Evolutionary conservation across 2,113 vertebrate genomes (phyloP).

Genomic region (Macaca mulatta): DNA sequence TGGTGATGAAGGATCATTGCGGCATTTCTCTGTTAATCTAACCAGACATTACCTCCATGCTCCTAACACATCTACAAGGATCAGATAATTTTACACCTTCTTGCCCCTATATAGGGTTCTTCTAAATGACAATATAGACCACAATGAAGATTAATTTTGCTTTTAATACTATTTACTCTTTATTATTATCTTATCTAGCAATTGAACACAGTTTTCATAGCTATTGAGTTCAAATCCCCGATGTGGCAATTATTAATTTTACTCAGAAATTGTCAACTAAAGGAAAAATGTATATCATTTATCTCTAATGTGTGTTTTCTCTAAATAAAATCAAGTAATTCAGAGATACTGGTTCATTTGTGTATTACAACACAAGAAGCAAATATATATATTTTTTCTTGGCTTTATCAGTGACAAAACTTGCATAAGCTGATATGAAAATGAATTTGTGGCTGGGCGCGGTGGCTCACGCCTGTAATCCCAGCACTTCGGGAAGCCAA

Average conservation of each 20-base stretch:
- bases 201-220: neutral
- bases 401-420: neutral
- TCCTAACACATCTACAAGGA: neutral
- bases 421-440: neutral
- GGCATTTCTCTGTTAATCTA: neutral
- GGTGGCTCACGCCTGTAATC: too few relatives aligned
- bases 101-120: neutral
- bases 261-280: neutral
- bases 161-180: neutral
- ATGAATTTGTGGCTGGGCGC: neutral
- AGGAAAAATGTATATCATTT: neutral
- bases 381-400: neutral
- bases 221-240: neutral
- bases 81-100: neutral
- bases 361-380: neutral
- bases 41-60: slow-evolving; percentile 29
- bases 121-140: neutral
- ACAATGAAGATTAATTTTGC: neutral
- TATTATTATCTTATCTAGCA: neutral
- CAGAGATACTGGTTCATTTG: neutral
- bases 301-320: neutral
- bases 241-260: neutral
- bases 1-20: slow-evolving; percentile 33
- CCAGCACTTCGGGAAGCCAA: too few relatives aligned
- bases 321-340: neutral